These are phyloP conservation scores for Grallaria varia DNA, from an alignment of 2,113 vertebrate species.

Conservation along the genomic window DNA sequence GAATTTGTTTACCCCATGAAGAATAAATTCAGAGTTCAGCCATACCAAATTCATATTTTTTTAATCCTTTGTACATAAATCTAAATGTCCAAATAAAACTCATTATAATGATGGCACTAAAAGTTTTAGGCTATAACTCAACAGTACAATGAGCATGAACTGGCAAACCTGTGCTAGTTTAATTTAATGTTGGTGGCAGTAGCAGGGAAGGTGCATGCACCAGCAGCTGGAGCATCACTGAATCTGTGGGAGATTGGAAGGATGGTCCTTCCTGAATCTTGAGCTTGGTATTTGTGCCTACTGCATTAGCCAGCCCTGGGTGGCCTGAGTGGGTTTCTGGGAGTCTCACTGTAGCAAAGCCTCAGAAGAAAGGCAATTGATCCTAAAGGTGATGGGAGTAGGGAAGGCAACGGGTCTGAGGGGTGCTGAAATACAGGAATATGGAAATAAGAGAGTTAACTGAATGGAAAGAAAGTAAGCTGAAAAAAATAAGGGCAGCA, in stretches of 20 bases:
- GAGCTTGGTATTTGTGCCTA: neutral
- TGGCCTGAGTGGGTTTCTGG: neutral
- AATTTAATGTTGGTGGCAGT: neutral
- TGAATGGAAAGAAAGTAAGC: neutral
- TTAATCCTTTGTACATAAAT: neutral
- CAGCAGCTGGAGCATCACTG: rapidly evolving
- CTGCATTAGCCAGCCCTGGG: neutral
- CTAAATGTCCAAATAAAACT: neutral
- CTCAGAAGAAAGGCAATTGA: neutral
- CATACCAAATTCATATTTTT: neutral
- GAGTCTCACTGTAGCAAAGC: neutral
- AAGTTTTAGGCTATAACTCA: neutral
- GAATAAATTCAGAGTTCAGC: neutral
- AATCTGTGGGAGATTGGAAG: neutral
- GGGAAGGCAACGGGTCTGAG: neutral
- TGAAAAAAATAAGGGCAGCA: neutral
- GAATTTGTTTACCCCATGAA: neutral
- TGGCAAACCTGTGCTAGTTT: neutral
- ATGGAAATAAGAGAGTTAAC: neutral
- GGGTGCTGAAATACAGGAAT: neutral
- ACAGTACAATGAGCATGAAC: neutral
- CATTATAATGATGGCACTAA: neutral
- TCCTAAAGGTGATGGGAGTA: neutral
- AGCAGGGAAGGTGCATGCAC: neutral
- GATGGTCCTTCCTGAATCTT: neutral